A percentile compares a stretch with the other conserved stretches of the same genome.
Evolutionary conservation across 2,797 vertebrate species (phyloP).

Genomic region (Falco concolor): DNA sequence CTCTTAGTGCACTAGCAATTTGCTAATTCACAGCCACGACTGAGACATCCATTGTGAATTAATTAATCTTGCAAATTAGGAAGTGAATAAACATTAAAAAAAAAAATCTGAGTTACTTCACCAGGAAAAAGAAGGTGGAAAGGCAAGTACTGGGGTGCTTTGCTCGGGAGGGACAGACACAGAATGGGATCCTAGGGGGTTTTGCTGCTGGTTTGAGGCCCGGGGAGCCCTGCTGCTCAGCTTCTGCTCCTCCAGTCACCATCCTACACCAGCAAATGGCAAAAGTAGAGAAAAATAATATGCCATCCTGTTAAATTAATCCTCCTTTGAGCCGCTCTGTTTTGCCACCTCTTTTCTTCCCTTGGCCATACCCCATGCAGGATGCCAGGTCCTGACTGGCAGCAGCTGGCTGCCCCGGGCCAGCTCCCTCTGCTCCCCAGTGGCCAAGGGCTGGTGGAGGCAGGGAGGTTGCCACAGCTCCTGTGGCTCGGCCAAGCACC

Average conservation of each 20-base stretch:
- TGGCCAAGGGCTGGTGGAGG: not conserved
- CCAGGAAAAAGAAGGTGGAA: not conserved
- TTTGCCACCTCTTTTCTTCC: not conserved
- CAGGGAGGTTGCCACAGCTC: not conserved
- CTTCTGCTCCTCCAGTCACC: not conserved
- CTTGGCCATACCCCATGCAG: accelerated
- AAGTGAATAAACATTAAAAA: not conserved
- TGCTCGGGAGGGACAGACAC: not conserved
- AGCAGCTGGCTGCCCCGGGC: not conserved
- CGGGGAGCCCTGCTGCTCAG: not conserved
- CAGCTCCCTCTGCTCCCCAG: accelerated
- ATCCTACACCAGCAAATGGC: not conserved
- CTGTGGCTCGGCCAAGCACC: not conserved
- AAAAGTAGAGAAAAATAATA: not conserved
- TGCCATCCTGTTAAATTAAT: not conserved
- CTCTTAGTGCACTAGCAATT: not conserved
- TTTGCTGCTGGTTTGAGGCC: not conserved
- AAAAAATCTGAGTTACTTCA: not conserved
- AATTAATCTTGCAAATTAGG: constrained; percentile 23
- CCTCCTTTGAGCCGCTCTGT: not conserved
- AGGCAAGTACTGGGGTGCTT: not conserved
- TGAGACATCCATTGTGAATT: constrained; percentile 5
- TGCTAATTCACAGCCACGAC: not conserved
- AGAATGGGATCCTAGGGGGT: not conserved
- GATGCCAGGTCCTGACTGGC: accelerated